Percentiles rank a stretch among this genome's conserved stretches.
phyloP scores from a whole-genome alignment of 2,113 vertebrate species.

The Antechinus flavipes region DNA sequence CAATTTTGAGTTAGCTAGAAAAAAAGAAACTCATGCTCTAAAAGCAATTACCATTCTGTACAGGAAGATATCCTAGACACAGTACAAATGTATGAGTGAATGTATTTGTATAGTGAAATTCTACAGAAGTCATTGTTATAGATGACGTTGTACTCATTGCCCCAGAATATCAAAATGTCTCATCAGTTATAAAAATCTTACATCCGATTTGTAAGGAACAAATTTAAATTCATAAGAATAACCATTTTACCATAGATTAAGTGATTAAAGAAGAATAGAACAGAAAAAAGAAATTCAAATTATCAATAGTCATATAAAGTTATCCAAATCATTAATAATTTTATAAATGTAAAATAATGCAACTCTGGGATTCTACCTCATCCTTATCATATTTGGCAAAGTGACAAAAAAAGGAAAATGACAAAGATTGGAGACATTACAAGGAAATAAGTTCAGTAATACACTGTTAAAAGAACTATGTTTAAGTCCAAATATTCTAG shows the following conservation, averaged over 20 bases:
- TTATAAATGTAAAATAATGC: neutral
- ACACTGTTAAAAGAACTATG: neutral
- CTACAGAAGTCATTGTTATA: neutral
- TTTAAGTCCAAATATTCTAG: neutral
- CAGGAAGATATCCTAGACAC: neutral
- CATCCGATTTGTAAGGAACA: neutral
- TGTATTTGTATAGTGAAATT: neutral
- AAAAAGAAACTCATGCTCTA: neutral
- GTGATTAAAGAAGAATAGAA: neutral
- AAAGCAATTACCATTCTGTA: neutral
- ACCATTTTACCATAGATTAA: neutral
- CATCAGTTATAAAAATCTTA: neutral
- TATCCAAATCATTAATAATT: neutral
- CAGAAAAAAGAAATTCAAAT: neutral
- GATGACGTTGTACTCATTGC: neutral
- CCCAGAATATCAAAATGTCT: neutral
- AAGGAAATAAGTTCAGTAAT: neutral
- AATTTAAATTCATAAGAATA: neutral
- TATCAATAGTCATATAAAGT: neutral
- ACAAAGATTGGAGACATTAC: neutral
- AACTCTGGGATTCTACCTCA: neutral
- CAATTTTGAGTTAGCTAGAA: neutral
- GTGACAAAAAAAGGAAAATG: neutral
- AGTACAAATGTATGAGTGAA: neutral
- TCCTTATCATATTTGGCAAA: neutral